phyloP scores from a whole-genome alignment of 2,113 vertebrate genomes.

The Macaca mulatta region DNA sequence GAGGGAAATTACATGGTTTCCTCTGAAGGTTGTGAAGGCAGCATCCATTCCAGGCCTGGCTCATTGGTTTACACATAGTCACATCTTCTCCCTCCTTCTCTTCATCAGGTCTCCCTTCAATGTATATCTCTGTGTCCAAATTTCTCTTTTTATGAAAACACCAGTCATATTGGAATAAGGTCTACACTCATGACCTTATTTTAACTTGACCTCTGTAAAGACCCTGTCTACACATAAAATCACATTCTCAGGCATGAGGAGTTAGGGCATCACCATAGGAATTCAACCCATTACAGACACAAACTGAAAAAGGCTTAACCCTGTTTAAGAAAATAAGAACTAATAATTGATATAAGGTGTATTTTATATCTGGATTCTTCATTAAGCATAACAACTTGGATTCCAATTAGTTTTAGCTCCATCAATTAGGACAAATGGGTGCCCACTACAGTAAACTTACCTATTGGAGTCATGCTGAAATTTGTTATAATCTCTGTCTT shows the following conservation, averaged over 20 bases:
- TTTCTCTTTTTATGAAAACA: background rate
- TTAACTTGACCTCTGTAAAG: background rate
- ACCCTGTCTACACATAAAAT: background rate
- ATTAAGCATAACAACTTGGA: background rate
- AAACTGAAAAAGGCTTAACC: background rate
- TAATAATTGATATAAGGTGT: background rate
- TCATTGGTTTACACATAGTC: accelerated
- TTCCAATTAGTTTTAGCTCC: background rate
- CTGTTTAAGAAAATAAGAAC: background rate
- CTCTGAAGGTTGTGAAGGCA: background rate
- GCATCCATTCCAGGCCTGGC: background rate
- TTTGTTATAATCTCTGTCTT: background rate
- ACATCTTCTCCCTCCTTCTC: background rate
- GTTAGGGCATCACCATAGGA: background rate
- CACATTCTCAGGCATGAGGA: background rate
- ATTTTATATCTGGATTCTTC: background rate
- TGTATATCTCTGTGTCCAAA: background rate
- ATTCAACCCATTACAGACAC: background rate
- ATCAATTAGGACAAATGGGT: background rate
- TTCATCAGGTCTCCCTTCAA: accelerated
- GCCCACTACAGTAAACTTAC: background rate
- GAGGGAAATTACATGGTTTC: background rate
- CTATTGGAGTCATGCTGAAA: background rate
- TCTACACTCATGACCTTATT: background rate
- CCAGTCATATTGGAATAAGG: background rate